Evolutionary conservation across 2,113 vertebrate genomes (phyloP), one percentile per base, ranked within the genome.

Genomic region (Octodon degus): DNA sequence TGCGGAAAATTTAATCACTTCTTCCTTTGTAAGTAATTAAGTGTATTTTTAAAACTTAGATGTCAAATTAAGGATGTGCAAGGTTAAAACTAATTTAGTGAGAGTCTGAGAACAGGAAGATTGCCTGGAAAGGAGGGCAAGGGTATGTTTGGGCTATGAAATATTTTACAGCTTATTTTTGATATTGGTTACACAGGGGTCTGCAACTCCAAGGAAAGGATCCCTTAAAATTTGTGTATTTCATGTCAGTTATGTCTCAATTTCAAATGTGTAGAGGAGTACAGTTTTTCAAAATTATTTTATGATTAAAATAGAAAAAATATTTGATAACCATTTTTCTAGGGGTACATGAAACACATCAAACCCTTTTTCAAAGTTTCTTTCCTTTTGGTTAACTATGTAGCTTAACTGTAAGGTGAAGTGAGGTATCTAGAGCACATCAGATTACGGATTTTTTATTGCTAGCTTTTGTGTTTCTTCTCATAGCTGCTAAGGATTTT

Each of bases 401-500:
- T 47, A 96, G 50, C 74, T 81, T 92, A 77, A 86, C 65, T 89
- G 0, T 84, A 94, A 92, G 16, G 53, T 77, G 53, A 94, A 95
- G 74, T 65, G n/a, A 79, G 65, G 60, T 30, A 80, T 47, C 43
- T 7, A 72, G 34, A 67, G 50, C 58, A 67, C 25, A 7, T 83
- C 77, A 85, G 11, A 24, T 90, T 63, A 43, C 63, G 84, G 79
- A 34, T 86, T 55, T 76, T 62, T 93, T 4, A 81, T 67, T 92
- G 16, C 90, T 81, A 90, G 7, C n/a, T 83, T 96, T 86, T 55
- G 4, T 92, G 72, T 90, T 96, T 95, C 96, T 96, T 63, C 70
- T 93, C 62, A 77, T 37, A 90, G 43, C 27, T 55, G 12, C 65
- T 30, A 62, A 89, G 25, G 65, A 27, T 88, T 90, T 87, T 90